phyloP scores from a whole-genome alignment of 2,888 invertebrate genomes.

The Trichogramma evanescens region DNA sequence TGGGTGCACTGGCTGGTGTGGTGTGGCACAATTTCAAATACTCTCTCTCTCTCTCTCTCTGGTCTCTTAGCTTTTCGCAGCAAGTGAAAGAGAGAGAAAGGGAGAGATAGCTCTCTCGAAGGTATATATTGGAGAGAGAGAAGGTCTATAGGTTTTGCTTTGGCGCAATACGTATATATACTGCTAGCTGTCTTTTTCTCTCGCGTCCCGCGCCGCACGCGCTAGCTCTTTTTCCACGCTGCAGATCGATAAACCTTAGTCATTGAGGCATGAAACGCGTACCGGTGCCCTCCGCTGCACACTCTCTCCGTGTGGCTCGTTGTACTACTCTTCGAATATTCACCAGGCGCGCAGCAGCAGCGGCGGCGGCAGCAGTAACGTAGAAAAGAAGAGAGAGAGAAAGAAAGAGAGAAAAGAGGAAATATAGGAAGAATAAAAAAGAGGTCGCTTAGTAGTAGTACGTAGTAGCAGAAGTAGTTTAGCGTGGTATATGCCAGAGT shows the following conservation, averaged over 20 bases:
- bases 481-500: no score
- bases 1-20: neutral
- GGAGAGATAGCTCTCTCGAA: no score
- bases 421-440: neutral
- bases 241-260: slow-evolving; percentile 15
- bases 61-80: no score
- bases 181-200: no score
- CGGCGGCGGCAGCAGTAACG: neutral
- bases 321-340: neutral
- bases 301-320: neutral
- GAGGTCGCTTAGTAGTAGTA: neutral
- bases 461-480: no score
- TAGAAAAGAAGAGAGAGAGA: neutral
- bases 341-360: neutral
- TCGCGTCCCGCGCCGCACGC: no score
- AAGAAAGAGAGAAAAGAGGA: neutral
- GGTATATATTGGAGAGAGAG: neutral
- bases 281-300: neutral
- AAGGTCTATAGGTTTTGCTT: slow-evolving; percentile 4
- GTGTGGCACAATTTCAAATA: slow-evolving; percentile 7
- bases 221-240: neutral
- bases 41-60: neutral
- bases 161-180: neutral
- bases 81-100: no score
- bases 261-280: slow-evolving; percentile 9